phyloP scores from a whole-genome alignment of 2,113 vertebrate species.

The Gymnocephalus cernua region DNA sequence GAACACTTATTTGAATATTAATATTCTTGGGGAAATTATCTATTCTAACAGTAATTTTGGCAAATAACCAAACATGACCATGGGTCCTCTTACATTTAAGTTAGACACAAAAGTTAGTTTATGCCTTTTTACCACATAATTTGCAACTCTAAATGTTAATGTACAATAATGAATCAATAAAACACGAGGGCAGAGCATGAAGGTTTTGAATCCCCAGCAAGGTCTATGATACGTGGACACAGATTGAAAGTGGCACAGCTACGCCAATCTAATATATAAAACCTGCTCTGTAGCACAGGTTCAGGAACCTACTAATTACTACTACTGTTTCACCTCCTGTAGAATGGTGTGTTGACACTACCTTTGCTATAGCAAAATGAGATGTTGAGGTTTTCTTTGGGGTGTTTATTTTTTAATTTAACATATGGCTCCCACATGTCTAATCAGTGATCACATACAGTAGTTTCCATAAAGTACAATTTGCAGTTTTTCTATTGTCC shows the following conservation, averaged over 20 bases:
- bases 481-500: too few relatives aligned
- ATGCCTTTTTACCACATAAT: background rate
- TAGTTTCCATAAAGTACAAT: background rate
- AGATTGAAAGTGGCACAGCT: background rate
- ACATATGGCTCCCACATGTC: background rate
- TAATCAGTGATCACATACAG: background rate
- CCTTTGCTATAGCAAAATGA: background rate
- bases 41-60: background rate
- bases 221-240: background rate
- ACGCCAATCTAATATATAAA: background rate
- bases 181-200: background rate
- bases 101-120: background rate
- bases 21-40: background rate
- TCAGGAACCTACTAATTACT: background rate
- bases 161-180: background rate
- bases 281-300: background rate
- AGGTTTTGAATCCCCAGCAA: background rate
- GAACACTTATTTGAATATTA: background rate
- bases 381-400: background rate
- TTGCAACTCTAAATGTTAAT: background rate
- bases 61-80: background rate
- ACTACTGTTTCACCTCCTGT: background rate
- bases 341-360: conserved; percentile 3
- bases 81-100: background rate
- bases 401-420: background rate